Conservation (phyloP, 2,113 vertebrate genomes). For the Sigmodon hispidus region DNA sequence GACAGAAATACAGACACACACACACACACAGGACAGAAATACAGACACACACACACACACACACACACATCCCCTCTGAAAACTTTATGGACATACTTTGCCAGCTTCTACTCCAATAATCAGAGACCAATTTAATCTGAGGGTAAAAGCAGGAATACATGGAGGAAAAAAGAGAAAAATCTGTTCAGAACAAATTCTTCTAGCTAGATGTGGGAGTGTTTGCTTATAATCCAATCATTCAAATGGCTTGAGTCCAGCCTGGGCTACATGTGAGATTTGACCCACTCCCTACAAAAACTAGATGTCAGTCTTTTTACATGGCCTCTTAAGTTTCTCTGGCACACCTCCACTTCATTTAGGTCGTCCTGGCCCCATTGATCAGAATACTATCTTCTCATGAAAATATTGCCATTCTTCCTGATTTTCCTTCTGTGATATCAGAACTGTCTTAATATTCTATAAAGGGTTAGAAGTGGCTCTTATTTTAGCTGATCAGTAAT, state of each 20-base stretch:
- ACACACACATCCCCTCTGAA: background rate
- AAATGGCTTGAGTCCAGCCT: background rate
- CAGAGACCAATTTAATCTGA: constrained; percentile 6
- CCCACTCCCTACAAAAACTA: background rate
- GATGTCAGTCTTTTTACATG: background rate
- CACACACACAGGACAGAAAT: too few relatives aligned
- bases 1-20: background rate
- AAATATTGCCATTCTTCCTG: background rate
- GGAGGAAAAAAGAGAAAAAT: background rate
- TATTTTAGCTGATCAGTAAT: constrained; percentile 39
- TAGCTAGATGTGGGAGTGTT: background rate
- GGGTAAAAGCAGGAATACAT: background rate
- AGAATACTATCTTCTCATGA: background rate
- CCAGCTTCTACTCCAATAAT: background rate
- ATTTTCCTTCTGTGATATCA: background rate
- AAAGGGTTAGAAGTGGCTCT: constrained; percentile 27
- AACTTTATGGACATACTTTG: background rate
- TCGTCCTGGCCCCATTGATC: background rate
- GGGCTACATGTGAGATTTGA: background rate
- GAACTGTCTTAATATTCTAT: constrained; percentile 10
- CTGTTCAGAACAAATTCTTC: background rate
- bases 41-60: background rate
- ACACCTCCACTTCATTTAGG: background rate
- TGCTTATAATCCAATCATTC: background rate
- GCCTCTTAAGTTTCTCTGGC: background rate